A percentile compares a stretch with the other conserved stretches of the same genome.
These are phyloP conservation scores for Plebejus argus DNA, from an alignment of 2,888 invertebrate species.

Conservation along the genomic window DNA sequence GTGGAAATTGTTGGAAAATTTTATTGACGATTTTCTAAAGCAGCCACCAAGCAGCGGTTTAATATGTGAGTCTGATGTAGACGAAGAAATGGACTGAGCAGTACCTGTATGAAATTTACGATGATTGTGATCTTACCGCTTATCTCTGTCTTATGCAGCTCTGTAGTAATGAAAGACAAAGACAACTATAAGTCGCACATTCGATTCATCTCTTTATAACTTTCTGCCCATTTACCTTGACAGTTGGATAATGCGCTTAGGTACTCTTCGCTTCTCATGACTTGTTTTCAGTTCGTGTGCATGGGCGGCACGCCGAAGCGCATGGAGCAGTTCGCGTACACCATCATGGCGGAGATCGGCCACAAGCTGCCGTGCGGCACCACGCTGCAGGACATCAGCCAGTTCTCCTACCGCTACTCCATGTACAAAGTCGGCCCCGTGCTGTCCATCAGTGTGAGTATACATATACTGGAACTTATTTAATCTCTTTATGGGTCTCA, in stretches of 20 bases:
- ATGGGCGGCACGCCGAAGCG: constrained; percentile 97
- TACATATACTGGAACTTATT: background rate
- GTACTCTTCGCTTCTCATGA: no score
- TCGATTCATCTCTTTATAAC: no score
- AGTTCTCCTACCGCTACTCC: constrained; percentile 94
- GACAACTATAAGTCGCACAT: no score
- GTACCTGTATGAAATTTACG: no score
- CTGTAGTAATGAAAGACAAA: no score
- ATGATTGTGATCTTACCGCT: no score
- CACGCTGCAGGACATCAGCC: constrained; percentile 92
- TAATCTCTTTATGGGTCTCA: background rate
- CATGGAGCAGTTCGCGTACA: constrained; percentile 96
- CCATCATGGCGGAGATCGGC: constrained; percentile 93
- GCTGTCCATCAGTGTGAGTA: constrained; percentile 90
- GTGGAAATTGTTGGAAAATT: background rate
- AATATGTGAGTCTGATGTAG: no score
- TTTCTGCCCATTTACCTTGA: no score
- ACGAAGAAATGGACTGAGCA: no score
- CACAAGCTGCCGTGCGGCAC: constrained; percentile 95
- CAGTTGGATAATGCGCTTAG: no score
- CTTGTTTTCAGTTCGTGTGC: constrained; percentile 90
- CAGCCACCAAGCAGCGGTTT: no score
- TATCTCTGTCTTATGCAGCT: no score
- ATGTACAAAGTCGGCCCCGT: constrained; percentile 98
- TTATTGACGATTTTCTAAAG: background rate